Evolutionary conservation across 2,113 vertebrate species (phyloP).

Genomic region (Lepidothrix coronata): DNA sequence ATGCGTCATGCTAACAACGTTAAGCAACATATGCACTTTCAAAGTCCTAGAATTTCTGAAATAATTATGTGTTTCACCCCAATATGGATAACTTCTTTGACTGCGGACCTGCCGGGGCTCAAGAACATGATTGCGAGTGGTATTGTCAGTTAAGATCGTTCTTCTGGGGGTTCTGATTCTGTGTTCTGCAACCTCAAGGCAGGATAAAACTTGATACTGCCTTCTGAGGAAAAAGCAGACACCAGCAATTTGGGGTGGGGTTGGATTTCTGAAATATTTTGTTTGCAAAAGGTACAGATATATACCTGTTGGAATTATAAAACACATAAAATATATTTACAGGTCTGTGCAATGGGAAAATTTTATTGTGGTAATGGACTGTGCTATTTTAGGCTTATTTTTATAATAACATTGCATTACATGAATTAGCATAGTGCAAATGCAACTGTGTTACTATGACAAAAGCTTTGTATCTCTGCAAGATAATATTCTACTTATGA

Average conservation of each 20-base stretch:
- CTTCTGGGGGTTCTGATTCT: neutral
- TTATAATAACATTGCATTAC: neutral
- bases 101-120: neutral
- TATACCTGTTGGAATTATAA: neutral
- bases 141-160: neutral
- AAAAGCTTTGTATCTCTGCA: neutral
- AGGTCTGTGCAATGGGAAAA: neutral
- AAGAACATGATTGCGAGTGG: neutral
- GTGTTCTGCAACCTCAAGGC: neutral
- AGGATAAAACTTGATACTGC: neutral
- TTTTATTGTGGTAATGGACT: neutral
- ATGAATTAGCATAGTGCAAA: neutral
- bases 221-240: neutral
- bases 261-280: neutral
- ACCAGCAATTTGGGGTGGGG: neutral
- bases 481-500: neutral
- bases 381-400: neutral
- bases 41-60: neutral
- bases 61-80: rapidly evolving
- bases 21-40: neutral
- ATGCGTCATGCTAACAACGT: neutral
- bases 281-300: neutral
- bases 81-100: neutral
- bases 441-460: neutral
- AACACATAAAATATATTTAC: neutral